Conservation (phyloP, 2,113 vertebrate genomes). For the Reinhardtius hippoglossoides region DNA sequence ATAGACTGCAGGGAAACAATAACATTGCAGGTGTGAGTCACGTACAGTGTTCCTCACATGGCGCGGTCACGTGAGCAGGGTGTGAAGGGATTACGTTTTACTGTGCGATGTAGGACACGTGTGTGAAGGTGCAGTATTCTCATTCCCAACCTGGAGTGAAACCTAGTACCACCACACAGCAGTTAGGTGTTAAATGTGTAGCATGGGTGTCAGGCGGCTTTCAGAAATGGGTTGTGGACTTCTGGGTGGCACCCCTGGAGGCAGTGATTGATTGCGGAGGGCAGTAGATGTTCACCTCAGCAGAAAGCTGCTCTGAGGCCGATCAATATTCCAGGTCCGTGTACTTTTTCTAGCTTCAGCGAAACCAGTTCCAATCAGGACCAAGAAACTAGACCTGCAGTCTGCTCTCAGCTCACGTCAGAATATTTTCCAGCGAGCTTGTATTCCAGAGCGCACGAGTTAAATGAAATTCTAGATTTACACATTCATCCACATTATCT, state of each 20-base stretch:
- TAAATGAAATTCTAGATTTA: constrained; percentile 28
- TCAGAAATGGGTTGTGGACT: constrained; percentile 39
- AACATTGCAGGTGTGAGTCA: constrained; percentile 14
- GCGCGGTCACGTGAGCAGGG: background rate
- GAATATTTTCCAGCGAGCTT: constrained; percentile 8
- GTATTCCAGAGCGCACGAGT: background rate
- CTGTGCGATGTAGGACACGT: constrained; percentile 1
- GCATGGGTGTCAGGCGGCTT: constrained; percentile 21
- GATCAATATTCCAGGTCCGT: constrained; percentile 43
- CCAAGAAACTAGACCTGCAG: background rate
- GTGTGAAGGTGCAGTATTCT: background rate
- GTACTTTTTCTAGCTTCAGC: constrained; percentile 17
- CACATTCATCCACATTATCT: constrained; percentile 28
- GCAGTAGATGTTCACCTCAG: background rate
- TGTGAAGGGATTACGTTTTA: constrained; percentile 10
- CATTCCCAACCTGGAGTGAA: constrained; percentile 7
- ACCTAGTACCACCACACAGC: background rate
- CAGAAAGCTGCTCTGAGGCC: background rate
- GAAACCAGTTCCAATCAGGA: constrained; percentile 28
- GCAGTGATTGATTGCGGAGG: constrained; percentile 68
- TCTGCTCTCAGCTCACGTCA: background rate
- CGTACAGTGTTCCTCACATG: background rate
- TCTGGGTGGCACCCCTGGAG: constrained; percentile 55
- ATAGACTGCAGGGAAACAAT: constrained; percentile 41
- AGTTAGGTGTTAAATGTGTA: constrained; percentile 17